Evolutionary conservation across 2,888 invertebrate genomes (phyloP).

Genomic region (Cosmorhoe ocellata): DNA sequence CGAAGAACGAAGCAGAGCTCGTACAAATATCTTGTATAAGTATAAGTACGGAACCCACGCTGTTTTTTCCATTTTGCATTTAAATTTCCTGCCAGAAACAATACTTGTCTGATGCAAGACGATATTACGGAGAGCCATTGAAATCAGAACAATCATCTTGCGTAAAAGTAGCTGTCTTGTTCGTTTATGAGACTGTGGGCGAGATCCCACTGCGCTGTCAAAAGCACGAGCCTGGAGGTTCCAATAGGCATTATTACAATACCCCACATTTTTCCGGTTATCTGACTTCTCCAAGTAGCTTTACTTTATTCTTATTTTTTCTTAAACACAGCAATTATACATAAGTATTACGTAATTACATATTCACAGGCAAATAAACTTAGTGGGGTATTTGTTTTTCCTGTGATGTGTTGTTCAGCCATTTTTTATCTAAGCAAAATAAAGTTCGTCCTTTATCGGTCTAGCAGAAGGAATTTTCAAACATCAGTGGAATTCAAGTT

Average conservation of each 20-base stretch:
- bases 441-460: too few species aligned
- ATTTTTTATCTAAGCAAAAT: too few species aligned
- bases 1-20: too few species aligned
- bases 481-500: too few species aligned
- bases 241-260: slow-evolving; percentile 45
- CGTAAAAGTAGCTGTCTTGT: slow-evolving; percentile 45
- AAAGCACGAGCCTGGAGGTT: slow-evolving; percentile 23
- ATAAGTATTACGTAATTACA: too few species aligned
- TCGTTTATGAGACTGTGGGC: slow-evolving; percentile 43
- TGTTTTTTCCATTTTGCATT: background rate
- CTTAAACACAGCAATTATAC: too few species aligned
- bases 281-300: slow-evolving; percentile 49
- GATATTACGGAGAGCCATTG: slow-evolving; percentile 36
- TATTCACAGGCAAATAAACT: too few species aligned
- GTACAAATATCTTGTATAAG: too few species aligned
- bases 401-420: too few species aligned
- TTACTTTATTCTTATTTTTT: slow-evolving; percentile 44
- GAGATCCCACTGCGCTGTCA: slow-evolving; percentile 40
- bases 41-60: too few species aligned
- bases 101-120: slow-evolving; percentile 19
- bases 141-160: slow-evolving; percentile 46
- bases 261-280: slow-evolving; percentile 49
- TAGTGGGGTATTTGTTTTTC: too few species aligned
- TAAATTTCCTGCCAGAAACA: slow-evolving; percentile 12
- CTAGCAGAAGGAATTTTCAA: too few species aligned